Evolutionary conservation across 2,888 invertebrate species (phyloP).

Genomic region (Carpatolechia fugitivella): DNA sequence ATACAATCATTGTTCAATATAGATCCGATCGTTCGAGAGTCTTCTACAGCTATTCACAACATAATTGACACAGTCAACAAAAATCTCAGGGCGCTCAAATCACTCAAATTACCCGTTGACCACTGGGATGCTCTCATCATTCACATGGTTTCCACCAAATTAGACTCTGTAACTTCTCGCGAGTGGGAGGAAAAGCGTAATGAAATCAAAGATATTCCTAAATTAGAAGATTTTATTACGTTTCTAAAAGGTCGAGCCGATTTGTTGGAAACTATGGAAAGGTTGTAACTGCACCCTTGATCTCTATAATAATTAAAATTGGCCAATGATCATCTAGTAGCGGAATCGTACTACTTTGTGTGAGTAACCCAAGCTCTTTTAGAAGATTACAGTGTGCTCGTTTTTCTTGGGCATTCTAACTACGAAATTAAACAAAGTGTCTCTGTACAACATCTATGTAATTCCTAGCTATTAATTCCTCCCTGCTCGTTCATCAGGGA

Average conservation of each 20-base stretch:
- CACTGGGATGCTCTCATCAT: slow-evolving; percentile 20
- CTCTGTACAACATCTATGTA: no score
- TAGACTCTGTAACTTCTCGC: slow-evolving; percentile 15
- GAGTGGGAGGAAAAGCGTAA: slow-evolving; percentile 19
- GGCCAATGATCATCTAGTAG: no score
- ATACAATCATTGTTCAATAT: slow-evolving; percentile 17
- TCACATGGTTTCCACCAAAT: slow-evolving; percentile 16
- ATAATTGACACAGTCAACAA: slow-evolving; percentile 17
- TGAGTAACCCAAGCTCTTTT: no score
- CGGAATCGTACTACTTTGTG: no score
- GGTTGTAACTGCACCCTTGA: no score
- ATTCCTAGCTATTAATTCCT: no score
- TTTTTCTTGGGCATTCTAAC: no score
- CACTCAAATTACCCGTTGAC: slow-evolving; percentile 18
- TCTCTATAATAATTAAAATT: slow-evolving; percentile 3
- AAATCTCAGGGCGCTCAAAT: slow-evolving; percentile 21
- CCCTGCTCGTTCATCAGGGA: no score
- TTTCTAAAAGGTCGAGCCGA: slow-evolving; percentile 22
- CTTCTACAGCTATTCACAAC: slow-evolving; percentile 10
- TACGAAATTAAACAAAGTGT: no score
- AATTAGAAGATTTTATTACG: slow-evolving; percentile 13
- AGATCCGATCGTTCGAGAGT: slow-evolving; percentile 10
- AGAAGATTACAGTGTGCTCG: no score
- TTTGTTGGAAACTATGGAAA: slow-evolving; percentile 16
- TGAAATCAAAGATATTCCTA: slow-evolving; percentile 16